Percentiles rank a stretch among this genome's conserved stretches.
Evolutionary conservation across 1,140 invertebrate genomes (phyloP).

Genomic region (Galleria mellonella): DNA sequence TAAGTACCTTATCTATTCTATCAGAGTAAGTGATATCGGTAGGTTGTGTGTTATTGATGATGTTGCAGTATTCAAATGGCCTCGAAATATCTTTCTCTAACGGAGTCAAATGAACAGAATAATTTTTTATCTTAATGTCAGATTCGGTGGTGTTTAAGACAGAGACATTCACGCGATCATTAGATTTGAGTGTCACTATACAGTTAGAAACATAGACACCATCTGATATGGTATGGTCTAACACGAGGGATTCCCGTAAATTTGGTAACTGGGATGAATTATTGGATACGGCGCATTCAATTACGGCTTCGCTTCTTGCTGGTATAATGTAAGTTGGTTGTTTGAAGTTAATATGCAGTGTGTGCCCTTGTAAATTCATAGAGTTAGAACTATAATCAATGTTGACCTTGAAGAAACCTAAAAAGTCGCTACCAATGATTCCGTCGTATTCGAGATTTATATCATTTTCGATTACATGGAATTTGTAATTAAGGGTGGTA

Average conservation of each 20-base stretch:
- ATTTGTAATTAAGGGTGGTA: neutral
- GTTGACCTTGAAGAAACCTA: constrained; percentile 11
- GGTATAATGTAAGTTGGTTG: constrained; percentile 16
- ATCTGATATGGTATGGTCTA: constrained; percentile 11
- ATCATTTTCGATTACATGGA: constrained; percentile 3
- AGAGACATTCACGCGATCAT: constrained; percentile 14
- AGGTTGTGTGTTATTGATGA: too few relatives aligned
- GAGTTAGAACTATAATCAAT: constrained; percentile 12
- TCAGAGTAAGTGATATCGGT: too few relatives aligned
- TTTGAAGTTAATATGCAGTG: constrained; percentile 12
- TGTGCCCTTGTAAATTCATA: constrained; percentile 7
- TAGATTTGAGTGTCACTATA: constrained; percentile 14
- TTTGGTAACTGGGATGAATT: constrained; percentile 1
- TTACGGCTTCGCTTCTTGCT: constrained; percentile 16
- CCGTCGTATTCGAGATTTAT: constrained; percentile 16
- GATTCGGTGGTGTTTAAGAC: constrained; percentile 16
- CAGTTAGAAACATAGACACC: constrained; percentile 18
- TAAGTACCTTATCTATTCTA: constrained; percentile 3
- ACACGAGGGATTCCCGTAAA: constrained; percentile 6
- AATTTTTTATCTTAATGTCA: constrained; percentile 9
- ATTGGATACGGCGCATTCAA: constrained; percentile 20
- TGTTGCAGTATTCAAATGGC: constrained; percentile 3
- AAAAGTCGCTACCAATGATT: constrained; percentile 22
- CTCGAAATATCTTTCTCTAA: neutral
- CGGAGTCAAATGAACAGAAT: constrained; percentile 5